Evolutionary conservation across 1,140 invertebrate species (phyloP), one percentile per base, ranked within the genome.

Genomic region (Euwallacea fornicatus): DNA sequence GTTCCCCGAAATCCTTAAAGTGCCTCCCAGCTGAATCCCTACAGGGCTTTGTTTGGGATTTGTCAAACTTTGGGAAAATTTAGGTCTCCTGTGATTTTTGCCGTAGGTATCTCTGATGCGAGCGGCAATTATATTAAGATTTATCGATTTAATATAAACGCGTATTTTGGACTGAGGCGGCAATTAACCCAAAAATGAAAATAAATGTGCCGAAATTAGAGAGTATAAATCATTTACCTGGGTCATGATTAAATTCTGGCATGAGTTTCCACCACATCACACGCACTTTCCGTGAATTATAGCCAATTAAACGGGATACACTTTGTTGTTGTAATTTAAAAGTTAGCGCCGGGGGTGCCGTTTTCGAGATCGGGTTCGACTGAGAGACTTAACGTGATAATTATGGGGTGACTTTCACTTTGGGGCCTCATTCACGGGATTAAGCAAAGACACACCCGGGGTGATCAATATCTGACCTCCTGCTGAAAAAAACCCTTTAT

Each of bases 261-360:
- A 62, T 54, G 59, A 69, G 59, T 69, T 62, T 61, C 67, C 50
- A 62, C 47, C 59, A 69, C 67, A 62, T 69, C 67, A 69, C 67
- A 69, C 59, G 67, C 67, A 69, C 58, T 69, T 69, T 61, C 9
- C 33, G 21, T 69, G 60, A 69, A 69, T 69, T 69, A 69, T 69
- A 10, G 67, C 67, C 59, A 69, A 69, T 69, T 69, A 69, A 61
- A 63, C 54, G 67, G 67, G 67, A 62, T 69, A 61, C 43, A 61
- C 67, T 63, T 62, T 62, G 67, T 69, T 69, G 67, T 69, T 55
- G 43, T 69, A 69, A 69, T 69, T 69, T 69, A 55, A 69, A 69
- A 69, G 67, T 69, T 69, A 56, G 21, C 59, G 47, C 44, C 47
- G 56, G 47, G 67, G 67, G 67, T 61, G 58, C 56, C 43, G 44